Evolutionary conservation across 2,888 invertebrate species (phyloP), one percentile per base, ranked within the genome.

Genomic region (Carcina quercana): DNA sequence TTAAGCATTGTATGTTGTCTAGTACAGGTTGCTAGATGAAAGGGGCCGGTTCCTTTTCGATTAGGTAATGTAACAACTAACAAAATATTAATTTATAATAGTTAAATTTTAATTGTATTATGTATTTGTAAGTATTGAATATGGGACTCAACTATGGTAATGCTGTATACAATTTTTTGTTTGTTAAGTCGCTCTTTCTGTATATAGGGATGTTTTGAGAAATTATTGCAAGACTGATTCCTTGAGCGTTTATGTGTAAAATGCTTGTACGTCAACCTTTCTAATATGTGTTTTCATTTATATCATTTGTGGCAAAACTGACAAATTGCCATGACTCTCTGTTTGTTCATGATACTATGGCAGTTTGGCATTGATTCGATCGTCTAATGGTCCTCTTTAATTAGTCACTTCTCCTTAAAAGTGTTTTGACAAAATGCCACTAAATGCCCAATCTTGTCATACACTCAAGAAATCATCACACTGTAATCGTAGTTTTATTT

Each of bases 101-200:
- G 57, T 53, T 53, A 59, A 59, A 57, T 59, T 50, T 35, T 40
- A 59, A 43, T 43, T 68, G 67, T 75, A 73, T 72, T 74, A 72
- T 61, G 45, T 27, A 15, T 37, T 53, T 53, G 31, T 71, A 74
- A 74, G 71, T 74, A 73, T 76, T 72, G 56, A 71, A 69, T 71
- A 74, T 72, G 76, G 80, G 80, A 82, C 80, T 79, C 80, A 82
- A 80, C 63, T 80, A 75, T 64, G 70, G 68, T 80, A 73, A 71
- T 72, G 17, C 46, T 67, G 62, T 53, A 63, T 41, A 56, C 65
- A 66, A 52, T 62, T 61, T 43, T 51, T 58, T 50, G n/a, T 61
- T 63, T 57, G 40, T 63, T 68, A 61, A 57, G 59, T 59, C 56
- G 53, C 59, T 62, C 51, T 59, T 57, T 76, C 49, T 80, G 73